Evolutionary conservation across 1,140 invertebrate genomes (phyloP), one percentile per base, ranked within the genome.

Genomic region (Drosophila pseudoobscura): DNA sequence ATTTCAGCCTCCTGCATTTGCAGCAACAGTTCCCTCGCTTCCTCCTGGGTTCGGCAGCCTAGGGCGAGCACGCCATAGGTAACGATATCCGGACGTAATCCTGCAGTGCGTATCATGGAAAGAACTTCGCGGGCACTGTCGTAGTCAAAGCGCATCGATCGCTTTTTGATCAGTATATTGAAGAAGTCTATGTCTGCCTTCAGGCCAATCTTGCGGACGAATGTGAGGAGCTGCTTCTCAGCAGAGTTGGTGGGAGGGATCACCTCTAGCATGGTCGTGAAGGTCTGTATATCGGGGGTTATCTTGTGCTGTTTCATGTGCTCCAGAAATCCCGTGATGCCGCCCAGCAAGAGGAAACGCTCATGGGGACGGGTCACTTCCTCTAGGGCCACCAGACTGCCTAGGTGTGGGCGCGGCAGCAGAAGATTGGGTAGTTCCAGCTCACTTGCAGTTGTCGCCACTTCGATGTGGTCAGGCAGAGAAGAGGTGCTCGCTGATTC

Each of bases 21-120:
- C 20, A 92, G 78, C 3, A 98, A 57, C 13, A 98, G 93, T 45
- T 94, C 84, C 52, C 92, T 85, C 17, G 94, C 95, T 71, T 94
- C 92, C 22, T 92, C 91, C 59, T 93, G 92, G 6, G 91, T 94
- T 63, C 89, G 90, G 92, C 97, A 98, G 5, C 95, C 93, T 58
- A 97, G 80, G 3, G 97, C 95, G n/a, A 98, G 90, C 2, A 95
- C 94, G 29, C 97, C 97, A 93, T 96, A 98, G 1, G 97, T 98
- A 47, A 97, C 93, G 60, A 97, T 93, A 91, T 98, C 94, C 5
- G 95, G 94, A 44, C 92, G 91, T 13, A 97, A 83, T 56, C 92
- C 92, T 8, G 92, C 77, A 50, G 93, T 93, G 44, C 92, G 92
- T 61, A 98, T 95, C 51, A 95, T 91, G 31, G 92, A 63, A 29